Evolutionary conservation across 2,797 vertebrate genomes (phyloP), one percentile per base, ranked within the genome.

Genomic region (Tapirus indicus): DNA sequence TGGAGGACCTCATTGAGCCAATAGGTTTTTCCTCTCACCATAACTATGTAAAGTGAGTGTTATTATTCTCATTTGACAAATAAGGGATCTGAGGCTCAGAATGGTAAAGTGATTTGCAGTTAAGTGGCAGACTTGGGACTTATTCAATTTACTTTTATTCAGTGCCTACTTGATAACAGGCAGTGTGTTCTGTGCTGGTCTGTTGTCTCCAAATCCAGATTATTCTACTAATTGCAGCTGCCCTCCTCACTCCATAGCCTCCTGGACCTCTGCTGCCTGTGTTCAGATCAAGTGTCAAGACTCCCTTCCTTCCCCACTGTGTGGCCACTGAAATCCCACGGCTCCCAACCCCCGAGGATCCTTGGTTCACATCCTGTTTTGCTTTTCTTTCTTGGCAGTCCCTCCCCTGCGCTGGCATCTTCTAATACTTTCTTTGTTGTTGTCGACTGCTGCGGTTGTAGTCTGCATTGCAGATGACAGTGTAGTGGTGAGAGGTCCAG

Each of bases 291-390:
- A 21, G 2, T 8, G 7, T 56, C 32, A 54, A 38, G 60, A 35
- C 3, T 18, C 52, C 62, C 20, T 17, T 64, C 29, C 54, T 49
- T 83, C 38, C 35, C 68, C 74, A 3, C 5, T 25, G 13, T 8
- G 16, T 21, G 44, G 29, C 60, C n/a, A 23, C 60, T 56, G 21
- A 27, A 47, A 5, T 47, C 21, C 12, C n/a, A 47, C 54, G 52
- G 75, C 84, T 80, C 41, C 27, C 54, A 60, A 4, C 2, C 12
- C 3, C n/a, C n/a, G 14, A 25, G 66, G 75, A 58, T n/a, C 18
- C 66, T 72, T 35, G 54, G 23, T 60, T 96, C 49, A 52, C 10
- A 69, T 54, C 87, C 77, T 94, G n/a, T 49, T 96, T 77, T 77
- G 41, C 25, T 69, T 92, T 49, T 60, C 80, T 47, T 74, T 75